phyloP scores from a whole-genome alignment of 2,113 vertebrate genomes.

The Benitochromis conjunctus region DNA sequence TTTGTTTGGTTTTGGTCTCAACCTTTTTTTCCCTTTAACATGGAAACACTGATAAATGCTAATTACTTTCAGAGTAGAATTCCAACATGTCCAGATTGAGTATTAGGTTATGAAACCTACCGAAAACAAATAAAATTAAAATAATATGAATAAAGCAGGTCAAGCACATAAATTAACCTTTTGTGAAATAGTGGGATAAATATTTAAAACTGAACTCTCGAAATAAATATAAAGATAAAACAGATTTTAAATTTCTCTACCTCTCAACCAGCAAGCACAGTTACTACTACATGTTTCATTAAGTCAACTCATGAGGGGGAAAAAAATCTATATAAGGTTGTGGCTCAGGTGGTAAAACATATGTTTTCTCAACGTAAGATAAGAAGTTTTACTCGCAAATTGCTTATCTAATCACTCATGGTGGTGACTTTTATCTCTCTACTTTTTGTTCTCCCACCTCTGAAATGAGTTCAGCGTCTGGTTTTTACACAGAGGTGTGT shows the following conservation, averaged over 20 bases:
- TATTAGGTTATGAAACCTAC: background rate
- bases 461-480: background rate
- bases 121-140: background rate
- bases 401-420: background rate
- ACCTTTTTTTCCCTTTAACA: too few species aligned
- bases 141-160: background rate
- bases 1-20: background rate
- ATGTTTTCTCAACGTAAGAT: background rate
- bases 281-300: background rate
- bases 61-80: background rate
- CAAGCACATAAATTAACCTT: background rate
- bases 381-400: background rate
- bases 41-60: background rate
- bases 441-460: background rate
- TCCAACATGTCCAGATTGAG: background rate
- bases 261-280: background rate
- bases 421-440: background rate
- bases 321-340: background rate
- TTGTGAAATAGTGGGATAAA: background rate
- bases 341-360: background rate
- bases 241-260: background rate
- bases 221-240: background rate
- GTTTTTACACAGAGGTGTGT: background rate
- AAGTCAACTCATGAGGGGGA: background rate
- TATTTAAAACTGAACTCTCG: background rate